phyloP scores from a whole-genome alignment of 2,888 invertebrate species.

The Aradus depressus region DNA sequence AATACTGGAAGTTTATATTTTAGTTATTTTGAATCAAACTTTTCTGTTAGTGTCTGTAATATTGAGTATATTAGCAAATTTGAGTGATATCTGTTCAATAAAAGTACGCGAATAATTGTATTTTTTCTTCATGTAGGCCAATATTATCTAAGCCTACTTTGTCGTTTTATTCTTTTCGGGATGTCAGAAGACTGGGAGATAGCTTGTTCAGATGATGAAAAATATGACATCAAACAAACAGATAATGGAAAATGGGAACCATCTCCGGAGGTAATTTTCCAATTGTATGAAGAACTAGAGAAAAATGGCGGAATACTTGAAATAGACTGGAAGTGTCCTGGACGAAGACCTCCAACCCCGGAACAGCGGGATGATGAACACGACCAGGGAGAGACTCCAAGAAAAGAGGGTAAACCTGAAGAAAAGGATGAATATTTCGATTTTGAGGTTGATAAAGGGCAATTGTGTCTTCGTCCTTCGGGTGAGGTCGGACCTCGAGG shows the following conservation, averaged over 20 bases:
- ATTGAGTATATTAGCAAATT: too few relatives aligned
- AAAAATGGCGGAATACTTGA: constrained; percentile 33
- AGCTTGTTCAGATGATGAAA: constrained; percentile 29
- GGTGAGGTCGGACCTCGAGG: constrained; percentile 35
- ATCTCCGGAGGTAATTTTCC: constrained; percentile 33
- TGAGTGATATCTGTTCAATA: too few relatives aligned
- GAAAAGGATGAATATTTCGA: constrained; percentile 35
- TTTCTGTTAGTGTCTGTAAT: too few relatives aligned
- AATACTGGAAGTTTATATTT: too few relatives aligned
- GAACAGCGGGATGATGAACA: constrained; percentile 33
- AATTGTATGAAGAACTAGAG: constrained; percentile 36
- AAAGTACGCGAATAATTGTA: too few relatives aligned
- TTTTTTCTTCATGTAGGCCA: too few relatives aligned
- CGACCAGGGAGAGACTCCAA: constrained; percentile 32
- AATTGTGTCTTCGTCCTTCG: constrained; percentile 33
- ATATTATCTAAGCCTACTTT: too few relatives aligned
- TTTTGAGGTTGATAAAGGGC: constrained; percentile 37
- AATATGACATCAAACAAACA: constrained; percentile 27
- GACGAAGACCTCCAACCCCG: constrained; percentile 36
- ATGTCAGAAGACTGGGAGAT: constrained; percentile 24
- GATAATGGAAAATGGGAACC: constrained; percentile 33
- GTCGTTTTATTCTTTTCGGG: too few relatives aligned
- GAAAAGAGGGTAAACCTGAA: constrained; percentile 24
- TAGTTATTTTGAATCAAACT: too few relatives aligned
- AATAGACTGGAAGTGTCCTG: constrained; percentile 38